Percentiles rank a stretch among this genome's conserved stretches.
These are phyloP conservation scores for Coenonympha glycerion DNA, from an alignment of 2,888 invertebrate species.

Conservation along the genomic window DNA sequence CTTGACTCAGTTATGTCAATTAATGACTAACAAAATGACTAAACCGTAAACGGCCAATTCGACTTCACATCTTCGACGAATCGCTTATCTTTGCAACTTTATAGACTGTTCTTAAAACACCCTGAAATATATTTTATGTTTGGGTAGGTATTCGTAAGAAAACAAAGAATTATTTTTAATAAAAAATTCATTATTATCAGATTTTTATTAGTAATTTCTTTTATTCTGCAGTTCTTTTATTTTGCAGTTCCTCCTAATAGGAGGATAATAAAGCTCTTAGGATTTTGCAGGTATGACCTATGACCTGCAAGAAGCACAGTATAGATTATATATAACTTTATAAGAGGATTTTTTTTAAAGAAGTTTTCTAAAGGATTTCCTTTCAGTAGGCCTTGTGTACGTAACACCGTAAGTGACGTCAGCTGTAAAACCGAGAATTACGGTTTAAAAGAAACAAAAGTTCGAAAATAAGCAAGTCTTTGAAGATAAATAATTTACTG, in stretches of 20 bases:
- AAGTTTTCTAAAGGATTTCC: too few relatives aligned
- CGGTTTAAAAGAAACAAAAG: slow-evolving; percentile 61
- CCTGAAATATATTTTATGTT: slow-evolving; percentile 31
- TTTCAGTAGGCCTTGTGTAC: slow-evolving; percentile 42
- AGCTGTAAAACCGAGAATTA: slow-evolving; percentile 47
- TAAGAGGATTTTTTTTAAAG: too few relatives aligned
- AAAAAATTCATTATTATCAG: too few relatives aligned
- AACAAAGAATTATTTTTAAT: too few relatives aligned
- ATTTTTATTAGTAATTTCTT: too few relatives aligned
- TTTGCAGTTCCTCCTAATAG: too few relatives aligned
- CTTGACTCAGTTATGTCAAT: slow-evolving; percentile 58
- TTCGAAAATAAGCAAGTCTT: slow-evolving; percentile 70
- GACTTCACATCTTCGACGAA: slow-evolving; percentile 48
- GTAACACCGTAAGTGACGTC: slow-evolving; percentile 57
- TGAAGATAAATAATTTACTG: slow-evolving; percentile 75
- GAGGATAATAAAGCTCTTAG: too few relatives aligned
- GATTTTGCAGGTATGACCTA: too few relatives aligned
- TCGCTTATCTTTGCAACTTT: slow-evolving; percentile 44
- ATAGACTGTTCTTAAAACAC: slow-evolving; percentile 41
- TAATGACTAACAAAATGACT: slow-evolving; percentile 46
- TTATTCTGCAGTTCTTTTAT: too few relatives aligned
- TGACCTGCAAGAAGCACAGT: too few relatives aligned
- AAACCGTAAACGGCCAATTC: slow-evolving; percentile 44
- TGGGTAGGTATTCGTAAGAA: neutral
- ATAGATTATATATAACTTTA: too few relatives aligned